Evolutionary conservation across 2,113 vertebrate genomes (phyloP).

Genomic region (Pluvialis apricaria): DNA sequence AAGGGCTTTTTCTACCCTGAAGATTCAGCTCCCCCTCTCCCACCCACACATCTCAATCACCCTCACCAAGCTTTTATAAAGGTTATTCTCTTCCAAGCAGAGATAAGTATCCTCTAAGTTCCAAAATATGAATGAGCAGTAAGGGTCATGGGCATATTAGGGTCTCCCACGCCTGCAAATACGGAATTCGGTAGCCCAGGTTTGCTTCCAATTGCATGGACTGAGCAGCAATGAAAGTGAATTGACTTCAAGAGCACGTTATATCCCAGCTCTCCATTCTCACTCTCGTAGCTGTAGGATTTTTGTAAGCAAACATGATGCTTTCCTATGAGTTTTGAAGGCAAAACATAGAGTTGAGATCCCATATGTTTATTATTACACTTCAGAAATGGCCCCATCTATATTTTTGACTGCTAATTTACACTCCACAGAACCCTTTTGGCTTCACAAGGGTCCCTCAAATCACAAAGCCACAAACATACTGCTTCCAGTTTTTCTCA

Average conservation of each 20-base stretch:
- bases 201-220: not conserved
- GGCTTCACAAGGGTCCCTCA: not conserved
- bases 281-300: not conserved
- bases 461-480: not conserved
- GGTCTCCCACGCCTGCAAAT: not conserved
- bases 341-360: not conserved
- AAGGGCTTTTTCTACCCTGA: not conserved
- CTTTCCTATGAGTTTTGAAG: not conserved
- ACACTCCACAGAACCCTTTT: not conserved
- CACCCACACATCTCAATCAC: fast-evolving
- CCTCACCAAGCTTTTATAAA: not conserved
- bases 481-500: not conserved
- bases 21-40: not conserved
- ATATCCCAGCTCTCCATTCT: not conserved
- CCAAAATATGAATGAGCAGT: not conserved
- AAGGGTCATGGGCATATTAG: not conserved
- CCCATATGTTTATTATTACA: not conserved
- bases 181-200: fast-evolving
- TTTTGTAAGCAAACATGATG: not conserved
- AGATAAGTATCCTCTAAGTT: not conserved
- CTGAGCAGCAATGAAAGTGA: not conserved
- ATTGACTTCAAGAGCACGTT: not conserved
- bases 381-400: not conserved
- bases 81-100: not conserved
- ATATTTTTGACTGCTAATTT: not conserved